Evolutionary conservation across 1,140 invertebrate species (phyloP).

Genomic region (Meloidogyne exigua): DNA sequence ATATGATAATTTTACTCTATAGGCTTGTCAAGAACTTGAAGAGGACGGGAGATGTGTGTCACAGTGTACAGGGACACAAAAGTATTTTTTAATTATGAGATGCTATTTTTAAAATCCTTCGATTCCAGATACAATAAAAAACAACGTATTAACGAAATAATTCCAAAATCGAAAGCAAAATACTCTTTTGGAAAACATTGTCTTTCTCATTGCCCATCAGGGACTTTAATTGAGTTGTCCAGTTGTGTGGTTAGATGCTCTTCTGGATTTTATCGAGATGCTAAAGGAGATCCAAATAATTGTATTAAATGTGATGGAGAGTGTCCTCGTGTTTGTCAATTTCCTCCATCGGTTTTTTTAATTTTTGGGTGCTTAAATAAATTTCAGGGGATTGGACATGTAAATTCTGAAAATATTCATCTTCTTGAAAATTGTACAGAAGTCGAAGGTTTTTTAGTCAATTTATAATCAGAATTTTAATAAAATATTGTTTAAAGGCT

Average conservation of each 20-base stretch:
- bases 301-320: conserved; percentile 41
- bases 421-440: conserved; percentile 41
- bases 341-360: conserved; percentile 13
- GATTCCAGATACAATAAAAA: neutral
- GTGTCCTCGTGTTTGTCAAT: conserved; percentile 32
- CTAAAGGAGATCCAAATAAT: conserved; percentile 26
- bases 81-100: conserved; percentile 34
- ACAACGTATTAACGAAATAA: neutral
- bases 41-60: conserved; percentile 44
- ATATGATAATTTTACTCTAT: neutral
- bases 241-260: conserved; percentile 48
- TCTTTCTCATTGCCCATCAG: conserved; percentile 27
- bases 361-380: neutral
- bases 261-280: conserved; percentile 36
- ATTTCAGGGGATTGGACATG: conserved; percentile 15
- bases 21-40: conserved; percentile 48
- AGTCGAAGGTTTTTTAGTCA: conserved; percentile 34
- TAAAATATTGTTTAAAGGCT: too few species aligned
- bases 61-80: conserved; percentile 29
- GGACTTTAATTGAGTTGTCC: conserved; percentile 38
- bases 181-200: neutral
- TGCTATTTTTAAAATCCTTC: neutral
- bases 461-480: too few species aligned
- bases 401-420: conserved; percentile 40
- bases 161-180: neutral